phyloP scores from a whole-genome alignment of 2,113 vertebrate species.

The Urocynchramus pylzowi region DNA sequence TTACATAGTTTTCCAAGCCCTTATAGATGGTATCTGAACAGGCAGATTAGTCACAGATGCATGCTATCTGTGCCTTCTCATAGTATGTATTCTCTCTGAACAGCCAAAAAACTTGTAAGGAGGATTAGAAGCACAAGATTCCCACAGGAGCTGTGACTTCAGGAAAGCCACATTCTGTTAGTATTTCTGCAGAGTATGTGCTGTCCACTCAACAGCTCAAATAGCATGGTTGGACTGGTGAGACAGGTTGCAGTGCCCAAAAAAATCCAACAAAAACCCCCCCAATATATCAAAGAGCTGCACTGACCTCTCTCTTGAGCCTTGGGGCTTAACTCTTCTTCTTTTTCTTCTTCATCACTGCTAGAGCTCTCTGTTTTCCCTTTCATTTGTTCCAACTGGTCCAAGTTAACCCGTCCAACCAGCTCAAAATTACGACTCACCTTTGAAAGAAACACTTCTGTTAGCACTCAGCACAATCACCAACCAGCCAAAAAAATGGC shows the following conservation, averaged over 20 bases:
- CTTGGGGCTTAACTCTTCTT: slow-evolving; percentile 74
- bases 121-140: background rate
- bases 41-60: background rate
- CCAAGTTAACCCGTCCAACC: slow-evolving; percentile 93
- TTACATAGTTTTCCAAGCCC: background rate
- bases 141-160: background rate
- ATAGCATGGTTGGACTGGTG: background rate
- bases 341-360: slow-evolving; percentile 85
- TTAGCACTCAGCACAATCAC: background rate
- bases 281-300: background rate
- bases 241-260: background rate
- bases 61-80: background rate
- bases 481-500: background rate
- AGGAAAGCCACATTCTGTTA: background rate
- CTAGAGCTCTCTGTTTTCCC: slow-evolving; percentile 81
- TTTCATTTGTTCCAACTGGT: slow-evolving; percentile 92
- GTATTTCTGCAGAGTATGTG: background rate
- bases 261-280: background rate
- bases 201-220: background rate
- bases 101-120: background rate
- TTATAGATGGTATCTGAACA: background rate
- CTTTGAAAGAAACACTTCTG: slow-evolving; percentile 66
- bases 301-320: slow-evolving; percentile 75
- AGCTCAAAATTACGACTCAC: slow-evolving; percentile 97
- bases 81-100: background rate